Conservation (phyloP, 2,113 vertebrate species). For the Psittacara wagleri region DNA sequence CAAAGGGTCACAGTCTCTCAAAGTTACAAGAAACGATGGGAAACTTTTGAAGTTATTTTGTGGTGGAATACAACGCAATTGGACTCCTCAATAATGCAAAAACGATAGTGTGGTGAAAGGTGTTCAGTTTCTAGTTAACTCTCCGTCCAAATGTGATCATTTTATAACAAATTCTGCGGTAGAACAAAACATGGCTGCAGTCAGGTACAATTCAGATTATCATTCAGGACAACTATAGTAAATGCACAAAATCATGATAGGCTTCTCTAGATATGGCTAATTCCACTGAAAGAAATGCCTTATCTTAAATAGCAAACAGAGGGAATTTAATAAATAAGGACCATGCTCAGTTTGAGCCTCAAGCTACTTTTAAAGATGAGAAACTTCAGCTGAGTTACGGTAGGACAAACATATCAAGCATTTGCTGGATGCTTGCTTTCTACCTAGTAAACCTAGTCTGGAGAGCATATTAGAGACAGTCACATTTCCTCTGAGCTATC, state of each 20-base stretch:
- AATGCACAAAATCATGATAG: background rate
- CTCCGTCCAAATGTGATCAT: background rate
- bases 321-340: background rate
- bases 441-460: background rate
- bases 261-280: background rate
- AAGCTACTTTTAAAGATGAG: background rate
- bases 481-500: background rate
- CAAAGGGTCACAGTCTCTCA: background rate
- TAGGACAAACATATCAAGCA: background rate
- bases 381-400: background rate
- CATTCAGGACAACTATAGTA: background rate
- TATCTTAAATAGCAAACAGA: background rate
- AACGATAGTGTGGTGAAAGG: background rate
- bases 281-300: background rate
- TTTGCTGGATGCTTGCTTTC: background rate
- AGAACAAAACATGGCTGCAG: background rate
- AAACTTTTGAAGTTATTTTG: background rate
- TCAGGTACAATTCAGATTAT: background rate
- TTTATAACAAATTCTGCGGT: background rate
- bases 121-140: background rate
- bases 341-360: background rate
- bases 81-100: background rate
- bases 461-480: background rate
- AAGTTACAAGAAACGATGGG: background rate
- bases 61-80: background rate